These are phyloP conservation scores for Microtus ochrogaster DNA, from an alignment of 2,113 vertebrate species.

Conservation along the genomic window DNA sequence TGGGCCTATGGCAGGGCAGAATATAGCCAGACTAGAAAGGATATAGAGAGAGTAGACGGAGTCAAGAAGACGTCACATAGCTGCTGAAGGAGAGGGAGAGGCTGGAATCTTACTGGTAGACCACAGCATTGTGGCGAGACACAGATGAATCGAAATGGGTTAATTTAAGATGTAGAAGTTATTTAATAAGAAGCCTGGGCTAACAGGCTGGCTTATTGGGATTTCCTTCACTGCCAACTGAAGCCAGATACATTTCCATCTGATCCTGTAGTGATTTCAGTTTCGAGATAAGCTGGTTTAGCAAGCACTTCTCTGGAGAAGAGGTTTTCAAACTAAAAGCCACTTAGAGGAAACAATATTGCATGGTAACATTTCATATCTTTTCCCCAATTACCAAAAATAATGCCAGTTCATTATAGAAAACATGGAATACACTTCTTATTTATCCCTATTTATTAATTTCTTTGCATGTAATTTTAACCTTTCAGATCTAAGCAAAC, in stretches of 20 bases:
- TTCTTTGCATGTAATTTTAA: not conserved
- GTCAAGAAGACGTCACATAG: too few species aligned
- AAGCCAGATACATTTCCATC: constrained; percentile 33
- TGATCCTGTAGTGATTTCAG: constrained; percentile 48
- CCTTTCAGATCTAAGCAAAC: constrained; percentile 13
- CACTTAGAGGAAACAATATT: constrained; percentile 45
- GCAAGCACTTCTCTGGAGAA: constrained; percentile 24
- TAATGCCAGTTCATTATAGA: not conserved
- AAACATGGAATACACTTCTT: not conserved
- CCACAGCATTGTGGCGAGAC: too few species aligned
- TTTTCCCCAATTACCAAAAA: not conserved
- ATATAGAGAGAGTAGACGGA: too few species aligned
- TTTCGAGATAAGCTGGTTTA: constrained; percentile 47
- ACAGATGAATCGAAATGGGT: too few species aligned
- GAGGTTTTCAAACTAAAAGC: constrained; percentile 18
- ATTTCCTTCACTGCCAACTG: not conserved
- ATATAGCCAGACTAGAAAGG: too few species aligned
- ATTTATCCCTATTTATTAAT: not conserved
- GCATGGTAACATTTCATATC: constrained; percentile 18
- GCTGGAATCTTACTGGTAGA: too few species aligned
- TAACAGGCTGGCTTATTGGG: not conserved
- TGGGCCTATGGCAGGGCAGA: too few species aligned
- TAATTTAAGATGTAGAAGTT: too few species aligned
- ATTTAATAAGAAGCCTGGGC: too few species aligned
- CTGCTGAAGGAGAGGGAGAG: too few species aligned